phyloP scores from a whole-genome alignment of 1,140 invertebrate genomes.

The Bacillus rossius region DNA sequence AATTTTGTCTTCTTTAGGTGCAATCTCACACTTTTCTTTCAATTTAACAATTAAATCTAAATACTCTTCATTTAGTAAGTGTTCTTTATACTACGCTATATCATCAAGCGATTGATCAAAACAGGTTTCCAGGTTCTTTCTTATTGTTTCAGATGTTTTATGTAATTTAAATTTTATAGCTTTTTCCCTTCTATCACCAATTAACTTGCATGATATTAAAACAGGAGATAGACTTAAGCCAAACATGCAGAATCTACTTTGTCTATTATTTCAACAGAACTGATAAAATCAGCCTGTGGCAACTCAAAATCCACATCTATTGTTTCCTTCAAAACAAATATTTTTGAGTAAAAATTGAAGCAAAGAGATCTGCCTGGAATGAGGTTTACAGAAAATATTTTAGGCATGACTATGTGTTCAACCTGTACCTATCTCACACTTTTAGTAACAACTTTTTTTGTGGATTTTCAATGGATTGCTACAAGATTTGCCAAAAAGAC shows the following conservation, averaged over 20 bases:
- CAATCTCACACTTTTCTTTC: slow-evolving; percentile 6
- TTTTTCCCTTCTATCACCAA: neutral
- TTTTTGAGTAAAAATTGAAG: slow-evolving; percentile 6
- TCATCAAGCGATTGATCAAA: neutral
- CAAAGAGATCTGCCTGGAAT: slow-evolving; percentile 14
- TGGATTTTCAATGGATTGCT: slow-evolving; percentile 3
- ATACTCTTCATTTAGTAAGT: neutral
- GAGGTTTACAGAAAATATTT: neutral
- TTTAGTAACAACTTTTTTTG: slow-evolving; percentile 1
- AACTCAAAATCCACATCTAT: too few species aligned
- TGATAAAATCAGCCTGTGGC: neutral
- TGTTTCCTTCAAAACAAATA: slow-evolving; percentile 5
- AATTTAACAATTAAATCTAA: slow-evolving; percentile 4
- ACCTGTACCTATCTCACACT: slow-evolving; percentile 4
- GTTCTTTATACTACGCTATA: too few species aligned
- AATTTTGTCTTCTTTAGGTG: slow-evolving; percentile 12
- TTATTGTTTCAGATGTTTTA: neutral
- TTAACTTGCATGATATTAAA: slow-evolving; percentile 7
- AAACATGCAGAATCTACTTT: slow-evolving; percentile 2
- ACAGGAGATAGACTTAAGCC: slow-evolving; percentile 3
- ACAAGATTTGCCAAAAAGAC: slow-evolving; percentile 5
- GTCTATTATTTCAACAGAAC: slow-evolving; percentile 2
- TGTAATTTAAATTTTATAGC: slow-evolving; percentile 2
- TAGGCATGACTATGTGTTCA: neutral
- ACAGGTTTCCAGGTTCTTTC: neutral